A percentile compares a stretch with the other conserved stretches of the same genome.
These are phyloP conservation scores for Bembecia ichneumoniformis DNA, from an alignment of 2,888 invertebrate species.

Conservation along the genomic window DNA sequence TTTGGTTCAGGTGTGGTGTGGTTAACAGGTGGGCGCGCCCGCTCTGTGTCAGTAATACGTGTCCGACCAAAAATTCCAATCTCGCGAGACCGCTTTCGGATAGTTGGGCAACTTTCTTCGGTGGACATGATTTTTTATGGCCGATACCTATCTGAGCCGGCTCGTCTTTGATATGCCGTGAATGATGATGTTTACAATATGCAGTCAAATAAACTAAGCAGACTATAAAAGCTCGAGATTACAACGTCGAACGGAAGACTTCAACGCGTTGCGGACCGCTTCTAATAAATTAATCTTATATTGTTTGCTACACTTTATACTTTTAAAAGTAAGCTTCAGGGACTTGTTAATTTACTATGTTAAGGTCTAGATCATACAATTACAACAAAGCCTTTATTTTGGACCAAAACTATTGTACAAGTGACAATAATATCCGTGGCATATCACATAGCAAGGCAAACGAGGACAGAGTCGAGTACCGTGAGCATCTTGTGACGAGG, in stretches of 20 bases:
- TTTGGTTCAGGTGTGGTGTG: conserved; percentile 62
- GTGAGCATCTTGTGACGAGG: conserved; percentile 32
- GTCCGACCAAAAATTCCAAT: conserved; percentile 63
- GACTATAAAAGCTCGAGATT: conserved; percentile 13
- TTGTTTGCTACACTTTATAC: too few species aligned
- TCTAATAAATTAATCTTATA: too few species aligned
- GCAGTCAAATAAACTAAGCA: neutral
- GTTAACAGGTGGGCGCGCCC: conserved; percentile 63
- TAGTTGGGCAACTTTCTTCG: conserved; percentile 58
- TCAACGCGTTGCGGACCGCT: conserved; percentile 46
- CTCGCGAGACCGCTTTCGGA: conserved; percentile 58
- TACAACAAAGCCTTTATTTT: too few species aligned
- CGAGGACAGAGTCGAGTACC: conserved; percentile 41
- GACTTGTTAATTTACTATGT: too few species aligned
- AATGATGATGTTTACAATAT: conserved; percentile 12
- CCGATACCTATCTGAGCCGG: conserved; percentile 13
- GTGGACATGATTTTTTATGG: conserved; percentile 21
- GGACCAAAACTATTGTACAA: too few species aligned
- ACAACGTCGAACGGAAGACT: conserved; percentile 47
- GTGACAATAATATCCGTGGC: neutral
- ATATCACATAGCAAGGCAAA: conserved; percentile 32
- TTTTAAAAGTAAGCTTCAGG: too few species aligned
- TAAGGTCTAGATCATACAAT: too few species aligned
- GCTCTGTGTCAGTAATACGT: conserved; percentile 48
- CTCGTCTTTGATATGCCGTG: conserved; percentile 12